Evolutionary conservation across 2,888 invertebrate species (phyloP), one percentile per base, ranked within the genome.

Genomic region (Helleia helle): DNA sequence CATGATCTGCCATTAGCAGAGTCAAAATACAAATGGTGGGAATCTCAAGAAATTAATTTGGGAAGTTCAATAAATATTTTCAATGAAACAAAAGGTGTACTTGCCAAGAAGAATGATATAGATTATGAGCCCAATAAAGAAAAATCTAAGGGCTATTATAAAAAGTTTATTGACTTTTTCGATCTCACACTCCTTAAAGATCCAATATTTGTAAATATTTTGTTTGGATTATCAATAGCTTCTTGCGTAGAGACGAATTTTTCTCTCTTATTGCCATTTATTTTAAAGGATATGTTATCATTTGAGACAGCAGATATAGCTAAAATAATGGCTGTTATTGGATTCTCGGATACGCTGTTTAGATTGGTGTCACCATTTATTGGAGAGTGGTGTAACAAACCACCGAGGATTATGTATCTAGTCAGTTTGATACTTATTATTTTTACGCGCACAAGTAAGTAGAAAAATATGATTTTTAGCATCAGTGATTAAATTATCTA

Each of bases 201-300:
- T 67, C 88, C 89, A 14, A 77, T 88, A 50, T 92, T 90, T 57
- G 85, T 91, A 1, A 91, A 88, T 53, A 88, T 91, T 47, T 85
- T 90, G 74, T 43, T 90, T 31, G 91, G 91, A 9, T 71, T 91
- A 62, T 89, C 91, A 0, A 62, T 91, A 24, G 91, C 90, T 1
- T 83, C 90, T 4, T 89, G 90, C 54, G 90, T 90, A 0, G 92
- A 92, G 61, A 83, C 89, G 0, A 91, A 91, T 56, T 92, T 92
- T 58, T 88, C 90, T 0, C 59, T 90, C 8, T 56, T 91, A 36
- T 81, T 89, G 3, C 91, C 91, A 1, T 88, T 91, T 36, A 91
- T 92, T 43, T 65, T 92, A 11, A 81, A 77, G 29, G 91, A 91
- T 51, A 87, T 89, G 71, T 62, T 89, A 59, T 58, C 83, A 13